Conservation (phyloP, 2,888 invertebrate genomes). For the Coenonympha arcania region DNA sequence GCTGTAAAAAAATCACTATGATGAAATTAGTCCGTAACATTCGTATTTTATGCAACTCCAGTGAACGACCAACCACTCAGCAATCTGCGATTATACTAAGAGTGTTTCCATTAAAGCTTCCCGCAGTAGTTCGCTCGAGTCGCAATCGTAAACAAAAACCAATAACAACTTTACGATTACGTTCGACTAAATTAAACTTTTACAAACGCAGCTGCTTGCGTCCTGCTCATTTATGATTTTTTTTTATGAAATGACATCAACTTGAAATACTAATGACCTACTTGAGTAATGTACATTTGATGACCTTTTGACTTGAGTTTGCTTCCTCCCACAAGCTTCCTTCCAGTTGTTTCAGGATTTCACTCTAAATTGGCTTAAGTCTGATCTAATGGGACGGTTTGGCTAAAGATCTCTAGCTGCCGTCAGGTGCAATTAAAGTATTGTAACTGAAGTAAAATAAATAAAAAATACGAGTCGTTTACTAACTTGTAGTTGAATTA, state of each 20-base stretch:
- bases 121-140: conserved; percentile 45
- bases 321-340: no score
- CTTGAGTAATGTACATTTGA: neutral
- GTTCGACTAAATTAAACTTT: conserved; percentile 69
- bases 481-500: no score
- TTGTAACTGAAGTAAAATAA: no score
- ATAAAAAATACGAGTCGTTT: no score
- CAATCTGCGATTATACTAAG: neutral
- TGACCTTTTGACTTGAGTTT: neutral
- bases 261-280: neutral
- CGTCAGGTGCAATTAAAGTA: no score
- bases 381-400: no score
- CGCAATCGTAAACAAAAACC: conserved; percentile 63
- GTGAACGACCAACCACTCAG: neutral
- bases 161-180: conserved; percentile 66
- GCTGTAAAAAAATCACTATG: no score
- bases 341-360: no score
- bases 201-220: conserved; percentile 55
- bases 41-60: neutral
- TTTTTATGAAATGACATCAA: neutral
- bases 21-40: no score
- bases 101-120: conserved; percentile 36
- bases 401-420: no score
- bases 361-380: no score
- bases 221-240: conserved; percentile 28